A percentile compares a stretch with the other conserved stretches of the same genome.
phyloP scores from a whole-genome alignment of 2,113 vertebrate species.

The Phodopus roborovskii region DNA sequence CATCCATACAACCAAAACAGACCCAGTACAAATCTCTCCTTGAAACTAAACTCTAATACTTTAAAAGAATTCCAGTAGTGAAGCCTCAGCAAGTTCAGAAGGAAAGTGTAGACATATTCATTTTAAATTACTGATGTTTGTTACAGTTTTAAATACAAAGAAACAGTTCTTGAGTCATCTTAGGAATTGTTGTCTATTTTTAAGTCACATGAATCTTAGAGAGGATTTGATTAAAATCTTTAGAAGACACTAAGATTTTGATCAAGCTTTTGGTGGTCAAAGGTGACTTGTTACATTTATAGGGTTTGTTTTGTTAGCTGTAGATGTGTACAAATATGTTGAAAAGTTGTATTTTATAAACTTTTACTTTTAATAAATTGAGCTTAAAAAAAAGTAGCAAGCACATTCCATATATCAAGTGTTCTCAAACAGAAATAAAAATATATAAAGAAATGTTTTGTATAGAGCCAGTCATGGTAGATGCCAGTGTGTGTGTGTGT shows the following conservation, averaged over 20 bases:
- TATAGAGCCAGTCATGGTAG: not conserved
- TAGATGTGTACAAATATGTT: constrained; percentile 60
- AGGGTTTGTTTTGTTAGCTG: constrained; percentile 61
- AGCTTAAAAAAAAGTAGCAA: constrained; percentile 28
- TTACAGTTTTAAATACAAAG: not conserved
- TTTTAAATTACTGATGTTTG: not conserved
- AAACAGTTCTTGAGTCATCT: not conserved
- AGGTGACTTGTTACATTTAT: constrained; percentile 48
- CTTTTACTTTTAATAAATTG: constrained; percentile 58
- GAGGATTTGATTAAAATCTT: constrained; percentile 55
- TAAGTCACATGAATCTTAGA: not conserved
- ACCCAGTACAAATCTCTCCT: not conserved
- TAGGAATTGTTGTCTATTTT: constrained; percentile 32
- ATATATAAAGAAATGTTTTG: not conserved
- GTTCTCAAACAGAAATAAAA: constrained; percentile 16
- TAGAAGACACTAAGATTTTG: constrained; percentile 44
- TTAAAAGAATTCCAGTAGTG: not conserved
- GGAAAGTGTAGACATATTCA: not conserved
- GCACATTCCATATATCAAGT: not conserved
- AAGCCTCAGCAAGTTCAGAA: not conserved
- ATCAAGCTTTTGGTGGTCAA: constrained; percentile 58
- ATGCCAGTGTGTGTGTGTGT: not conserved
- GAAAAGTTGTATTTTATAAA: constrained; percentile 43
- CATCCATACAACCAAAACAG: not conserved
- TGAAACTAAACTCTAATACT: not conserved